These are phyloP conservation scores for Camelus dromedarius DNA, from an alignment of 2,113 vertebrate species.

Conservation along the genomic window DNA sequence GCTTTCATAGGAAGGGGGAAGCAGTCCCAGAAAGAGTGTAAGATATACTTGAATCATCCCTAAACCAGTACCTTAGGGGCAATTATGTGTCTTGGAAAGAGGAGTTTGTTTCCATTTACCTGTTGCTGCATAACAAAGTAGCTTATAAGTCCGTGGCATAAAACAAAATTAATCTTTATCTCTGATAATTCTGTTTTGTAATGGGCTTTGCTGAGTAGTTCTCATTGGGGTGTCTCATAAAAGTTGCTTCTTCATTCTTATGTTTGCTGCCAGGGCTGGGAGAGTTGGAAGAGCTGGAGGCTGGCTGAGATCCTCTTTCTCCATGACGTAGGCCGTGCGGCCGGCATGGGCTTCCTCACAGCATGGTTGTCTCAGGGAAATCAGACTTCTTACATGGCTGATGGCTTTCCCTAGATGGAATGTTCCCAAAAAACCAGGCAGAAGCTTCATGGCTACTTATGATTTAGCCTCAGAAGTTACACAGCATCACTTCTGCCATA, in stretches of 20 bases:
- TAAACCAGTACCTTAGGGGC: background rate
- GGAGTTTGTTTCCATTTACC: background rate
- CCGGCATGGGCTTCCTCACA: background rate
- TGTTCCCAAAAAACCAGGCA: background rate
- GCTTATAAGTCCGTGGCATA: background rate
- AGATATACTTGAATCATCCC: background rate
- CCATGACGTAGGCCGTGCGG: background rate
- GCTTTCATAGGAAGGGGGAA: background rate
- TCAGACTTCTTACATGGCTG: background rate
- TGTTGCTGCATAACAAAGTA: background rate
- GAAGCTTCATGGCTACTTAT: background rate
- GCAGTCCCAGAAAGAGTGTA: background rate
- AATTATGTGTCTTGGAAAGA: slow-evolving; percentile 30
- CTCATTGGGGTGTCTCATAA: background rate
- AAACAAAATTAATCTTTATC: background rate
- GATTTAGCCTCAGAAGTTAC: background rate
- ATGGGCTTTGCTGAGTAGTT: background rate
- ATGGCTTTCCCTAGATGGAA: background rate
- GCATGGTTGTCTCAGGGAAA: background rate
- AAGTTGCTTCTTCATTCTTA: background rate
- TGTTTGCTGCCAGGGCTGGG: background rate
- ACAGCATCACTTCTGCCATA: background rate
- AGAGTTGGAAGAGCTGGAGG: background rate
- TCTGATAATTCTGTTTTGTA: background rate
- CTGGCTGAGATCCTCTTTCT: background rate